phyloP scores from a whole-genome alignment of 2,888 invertebrate genomes.

The Trissoscelio sp. region DNA sequence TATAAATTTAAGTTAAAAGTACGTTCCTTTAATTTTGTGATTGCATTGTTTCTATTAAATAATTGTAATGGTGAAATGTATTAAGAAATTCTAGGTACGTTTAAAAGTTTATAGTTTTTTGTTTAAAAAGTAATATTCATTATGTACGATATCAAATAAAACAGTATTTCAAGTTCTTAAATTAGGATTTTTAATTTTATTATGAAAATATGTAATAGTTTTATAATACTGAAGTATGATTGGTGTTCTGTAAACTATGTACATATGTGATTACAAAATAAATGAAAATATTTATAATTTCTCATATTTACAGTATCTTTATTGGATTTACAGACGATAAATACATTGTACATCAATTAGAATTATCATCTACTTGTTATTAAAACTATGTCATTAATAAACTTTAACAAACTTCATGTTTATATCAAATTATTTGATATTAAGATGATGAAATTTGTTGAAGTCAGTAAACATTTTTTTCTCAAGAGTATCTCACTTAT shows the following conservation, averaged over 20 bases:
- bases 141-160: too few relatives aligned
- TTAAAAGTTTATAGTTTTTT: too few relatives aligned
- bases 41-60: too few relatives aligned
- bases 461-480: constrained; percentile 3
- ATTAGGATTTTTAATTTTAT: too few relatives aligned
- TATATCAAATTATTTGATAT: background rate
- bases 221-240: background rate
- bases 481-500: constrained; percentile 6
- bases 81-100: too few relatives aligned
- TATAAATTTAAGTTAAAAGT: too few relatives aligned
- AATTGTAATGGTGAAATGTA: too few relatives aligned
- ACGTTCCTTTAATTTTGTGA: too few relatives aligned
- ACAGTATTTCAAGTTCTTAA: too few relatives aligned
- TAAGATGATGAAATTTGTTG: constrained; percentile 25
- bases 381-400: constrained; percentile 20
- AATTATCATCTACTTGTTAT: constrained; percentile 18
- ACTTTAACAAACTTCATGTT: constrained; percentile 16
- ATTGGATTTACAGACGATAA: constrained; percentile 47
- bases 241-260: background rate
- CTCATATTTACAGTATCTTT: constrained; percentile 50
- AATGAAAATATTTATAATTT: constrained; percentile 3
- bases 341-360: constrained; percentile 42
- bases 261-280: background rate
- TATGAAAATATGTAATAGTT: too few relatives aligned
- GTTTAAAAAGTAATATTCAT: too few relatives aligned